phyloP scores from a whole-genome alignment of 1,140 invertebrate species.

The Stegodyphus dumicola region DNA sequence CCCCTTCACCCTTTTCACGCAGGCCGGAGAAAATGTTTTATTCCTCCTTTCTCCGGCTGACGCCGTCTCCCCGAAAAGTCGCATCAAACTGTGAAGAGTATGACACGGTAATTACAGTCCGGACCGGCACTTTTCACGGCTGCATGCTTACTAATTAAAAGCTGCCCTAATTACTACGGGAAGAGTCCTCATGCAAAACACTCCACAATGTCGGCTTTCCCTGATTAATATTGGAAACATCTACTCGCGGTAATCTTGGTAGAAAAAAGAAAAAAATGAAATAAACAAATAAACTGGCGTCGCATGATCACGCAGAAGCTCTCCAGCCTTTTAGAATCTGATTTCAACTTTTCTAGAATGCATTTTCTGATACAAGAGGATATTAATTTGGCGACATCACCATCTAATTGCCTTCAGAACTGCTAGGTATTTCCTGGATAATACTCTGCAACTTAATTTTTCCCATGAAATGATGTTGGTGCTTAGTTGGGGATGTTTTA shows the following conservation, averaged over 20 bases:
- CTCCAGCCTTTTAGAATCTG: not conserved
- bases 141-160: conserved; percentile 55
- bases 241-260: not conserved
- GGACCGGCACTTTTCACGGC: conserved; percentile 56
- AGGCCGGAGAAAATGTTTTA: conserved; percentile 29
- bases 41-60: conserved; percentile 13
- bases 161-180: conserved; percentile 46
- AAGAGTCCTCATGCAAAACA: conserved; percentile 31
- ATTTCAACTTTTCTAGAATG: no score
- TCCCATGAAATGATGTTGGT: no score
- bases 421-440: no score
- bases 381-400: no score
- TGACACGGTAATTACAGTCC: conserved; percentile 56
- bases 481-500: no score
- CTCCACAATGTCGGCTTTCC: conserved; percentile 4
- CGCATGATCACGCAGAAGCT: not conserved
- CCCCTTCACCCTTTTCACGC: not conserved
- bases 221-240: conserved; percentile 57
- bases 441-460: no score
- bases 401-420: no score
- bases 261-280: not conserved
- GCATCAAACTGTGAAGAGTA: conserved; percentile 47
- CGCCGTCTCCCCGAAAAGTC: conserved; percentile 4
- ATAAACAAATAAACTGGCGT: no score
- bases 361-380: no score